Evolutionary conservation across 2,888 invertebrate species (phyloP), one percentile per base, ranked within the genome.

Genomic region (Meganola albula): DNA sequence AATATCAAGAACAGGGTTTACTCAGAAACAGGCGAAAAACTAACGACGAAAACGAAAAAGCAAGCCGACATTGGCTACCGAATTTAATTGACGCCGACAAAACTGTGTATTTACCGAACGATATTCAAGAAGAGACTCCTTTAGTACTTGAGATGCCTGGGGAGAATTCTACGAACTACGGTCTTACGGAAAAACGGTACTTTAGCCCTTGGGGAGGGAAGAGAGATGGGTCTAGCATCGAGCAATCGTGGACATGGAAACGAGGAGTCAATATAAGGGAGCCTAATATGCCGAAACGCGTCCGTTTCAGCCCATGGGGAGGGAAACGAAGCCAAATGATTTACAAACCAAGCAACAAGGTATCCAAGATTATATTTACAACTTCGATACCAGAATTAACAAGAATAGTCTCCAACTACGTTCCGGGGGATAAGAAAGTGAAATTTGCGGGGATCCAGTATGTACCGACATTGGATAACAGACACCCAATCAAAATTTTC

Each of bases 201-300:
- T 84, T 85, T 31, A 85, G 84, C 21, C 85, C 84, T 0, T 85
- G 84, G 85, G 84, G 85, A 1, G 85, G 85, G 0, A 84, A 84
- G 44, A 49, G 83, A 22, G 50, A 54, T 22, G 58, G 51, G 21
- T 41, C 40, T 3, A 52, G 25, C 2, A 40, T 67, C 1, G 79
- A 75, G 27, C 64, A 73, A 5, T 72, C 63, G 68, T 83, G 79
- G 82, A 69, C 74, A 0, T 84, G 84, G 84, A 83, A 78, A 47
- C 67, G 82, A 1, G 63, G 73, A 0, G 30, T 57, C 0, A 63
- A 56, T 5, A 45, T 74, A 2, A 60, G 74, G n/a, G 84, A 83
- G 40, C 78, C 84, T 0, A 82, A 63, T 45, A 83, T 85, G 84
- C 85, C 84, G 0, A 85, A 85, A 38, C 49, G 85, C 27, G 85